Conservation (phyloP, 2,888 invertebrate genomes). For the Polyommatus icarus region DNA sequence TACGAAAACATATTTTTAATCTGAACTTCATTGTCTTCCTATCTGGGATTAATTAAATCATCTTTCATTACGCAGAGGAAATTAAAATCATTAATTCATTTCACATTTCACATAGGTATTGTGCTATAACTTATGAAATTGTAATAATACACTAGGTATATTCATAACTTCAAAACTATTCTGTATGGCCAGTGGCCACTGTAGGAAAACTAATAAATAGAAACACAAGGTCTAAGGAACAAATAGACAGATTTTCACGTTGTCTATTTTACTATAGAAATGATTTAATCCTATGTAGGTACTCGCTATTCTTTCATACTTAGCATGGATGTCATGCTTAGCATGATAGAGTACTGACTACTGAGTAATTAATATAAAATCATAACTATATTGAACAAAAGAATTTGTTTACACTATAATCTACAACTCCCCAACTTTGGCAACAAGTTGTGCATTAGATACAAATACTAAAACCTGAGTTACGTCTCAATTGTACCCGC, state of each 20-base stretch:
- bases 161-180: too few relatives aligned
- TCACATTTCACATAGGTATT: neutral
- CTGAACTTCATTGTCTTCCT: neutral
- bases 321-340: neutral
- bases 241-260: too few relatives aligned
- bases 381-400: neutral
- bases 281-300: too few relatives aligned
- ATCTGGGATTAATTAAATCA: neutral
- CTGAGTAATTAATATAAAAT: neutral
- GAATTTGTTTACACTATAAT: neutral
- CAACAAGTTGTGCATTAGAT: neutral
- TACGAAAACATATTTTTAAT: neutral
- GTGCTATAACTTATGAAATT: neutral
- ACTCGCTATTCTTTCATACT: too few relatives aligned
- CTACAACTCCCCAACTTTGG: neutral
- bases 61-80: neutral
- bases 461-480: neutral
- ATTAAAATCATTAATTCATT: neutral
- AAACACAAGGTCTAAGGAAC: too few relatives aligned
- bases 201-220: too few relatives aligned
- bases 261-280: too few relatives aligned
- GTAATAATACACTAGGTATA: neutral
- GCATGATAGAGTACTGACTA: neutral
- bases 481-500: conserved; percentile 23
- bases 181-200: too few relatives aligned